These are phyloP conservation scores for Acanthurus tractus DNA, from an alignment of 2,797 vertebrate genomes.

Conservation along the genomic window DNA sequence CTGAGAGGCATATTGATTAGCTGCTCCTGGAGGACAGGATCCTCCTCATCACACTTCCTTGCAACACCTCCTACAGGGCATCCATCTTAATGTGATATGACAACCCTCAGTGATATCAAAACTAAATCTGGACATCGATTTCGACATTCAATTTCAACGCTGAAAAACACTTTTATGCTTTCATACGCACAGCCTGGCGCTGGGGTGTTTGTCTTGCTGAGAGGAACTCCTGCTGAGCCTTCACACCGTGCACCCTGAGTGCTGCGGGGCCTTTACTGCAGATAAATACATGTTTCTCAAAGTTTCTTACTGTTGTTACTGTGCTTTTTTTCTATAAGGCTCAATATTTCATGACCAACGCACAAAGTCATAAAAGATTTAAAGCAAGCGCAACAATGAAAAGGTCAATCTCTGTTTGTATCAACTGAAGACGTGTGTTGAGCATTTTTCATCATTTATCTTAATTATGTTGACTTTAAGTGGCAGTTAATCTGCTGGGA, in stretches of 20 bases:
- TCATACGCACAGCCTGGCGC: constrained; percentile 45
- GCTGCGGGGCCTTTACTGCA: not conserved
- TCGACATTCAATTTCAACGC: constrained; percentile 68
- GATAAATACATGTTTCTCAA: constrained; percentile 28
- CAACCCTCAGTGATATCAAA: constrained; percentile 72
- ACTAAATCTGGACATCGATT: constrained; percentile 75
- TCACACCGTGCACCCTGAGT: not conserved
- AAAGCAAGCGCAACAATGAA: not conserved
- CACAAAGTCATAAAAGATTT: constrained; percentile 5
- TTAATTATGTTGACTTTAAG: not conserved
- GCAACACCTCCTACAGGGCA: constrained; percentile 71
- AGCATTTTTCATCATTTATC: constrained; percentile 8
- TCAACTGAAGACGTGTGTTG: not conserved
- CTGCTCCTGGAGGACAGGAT: constrained; percentile 64
- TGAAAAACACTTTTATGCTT: constrained; percentile 74
- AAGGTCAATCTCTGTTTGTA: constrained; percentile 26
- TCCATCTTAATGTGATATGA: constrained; percentile 80
- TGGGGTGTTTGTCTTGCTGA: constrained; percentile 59
- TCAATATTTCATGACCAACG: not conserved
- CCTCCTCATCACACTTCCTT: constrained; percentile 71
- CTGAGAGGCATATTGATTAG: constrained; percentile 79
- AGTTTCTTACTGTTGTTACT: constrained; percentile 35
- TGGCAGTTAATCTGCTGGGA: not conserved
- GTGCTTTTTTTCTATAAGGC: constrained; percentile 10
- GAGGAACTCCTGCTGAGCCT: constrained; percentile 50